These are phyloP conservation scores for Ips nitidus DNA, from an alignment of 1,140 invertebrate genomes.

Conservation along the genomic window DNA sequence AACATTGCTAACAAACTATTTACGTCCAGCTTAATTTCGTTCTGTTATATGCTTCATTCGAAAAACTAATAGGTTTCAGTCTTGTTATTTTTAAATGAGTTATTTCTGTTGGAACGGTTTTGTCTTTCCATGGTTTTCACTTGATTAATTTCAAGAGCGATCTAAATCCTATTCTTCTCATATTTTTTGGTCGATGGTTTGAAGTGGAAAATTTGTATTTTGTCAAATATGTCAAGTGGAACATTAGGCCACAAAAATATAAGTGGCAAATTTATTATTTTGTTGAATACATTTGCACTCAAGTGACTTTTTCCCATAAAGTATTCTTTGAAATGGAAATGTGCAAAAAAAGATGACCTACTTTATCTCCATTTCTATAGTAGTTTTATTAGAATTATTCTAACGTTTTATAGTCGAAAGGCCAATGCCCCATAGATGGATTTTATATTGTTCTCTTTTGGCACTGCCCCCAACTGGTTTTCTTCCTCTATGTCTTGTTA, in stretches of 20 bases:
- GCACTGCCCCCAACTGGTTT: not conserved
- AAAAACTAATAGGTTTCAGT: constrained; percentile 19
- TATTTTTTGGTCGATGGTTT: too few species aligned
- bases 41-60: constrained; percentile 18
- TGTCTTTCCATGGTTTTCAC: not conserved
- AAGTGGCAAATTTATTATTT: constrained; percentile 4
- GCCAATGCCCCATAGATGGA: constrained; percentile 27
- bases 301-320: constrained; percentile 11
- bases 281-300: constrained; percentile 9
- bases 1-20: constrained; percentile 27
- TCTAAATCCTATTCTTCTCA: not conserved
- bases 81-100: constrained; percentile 11
- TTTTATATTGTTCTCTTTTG: constrained; percentile 34
- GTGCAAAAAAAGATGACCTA: constrained; percentile 27
- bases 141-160: constrained; percentile 14
- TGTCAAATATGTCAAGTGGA: not conserved
- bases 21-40: constrained; percentile 25
- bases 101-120: constrained; percentile 2
- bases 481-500: too few species aligned
- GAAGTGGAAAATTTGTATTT: not conserved
- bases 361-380: constrained; percentile 29
- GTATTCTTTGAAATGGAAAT: constrained; percentile 34
- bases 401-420: constrained; percentile 28
- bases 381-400: constrained; percentile 35
- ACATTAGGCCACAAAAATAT: not conserved